Evolutionary conservation across 2,113 vertebrate genomes (phyloP), one percentile per base, ranked within the genome.

Genomic region (Podiceps cristatus): DNA sequence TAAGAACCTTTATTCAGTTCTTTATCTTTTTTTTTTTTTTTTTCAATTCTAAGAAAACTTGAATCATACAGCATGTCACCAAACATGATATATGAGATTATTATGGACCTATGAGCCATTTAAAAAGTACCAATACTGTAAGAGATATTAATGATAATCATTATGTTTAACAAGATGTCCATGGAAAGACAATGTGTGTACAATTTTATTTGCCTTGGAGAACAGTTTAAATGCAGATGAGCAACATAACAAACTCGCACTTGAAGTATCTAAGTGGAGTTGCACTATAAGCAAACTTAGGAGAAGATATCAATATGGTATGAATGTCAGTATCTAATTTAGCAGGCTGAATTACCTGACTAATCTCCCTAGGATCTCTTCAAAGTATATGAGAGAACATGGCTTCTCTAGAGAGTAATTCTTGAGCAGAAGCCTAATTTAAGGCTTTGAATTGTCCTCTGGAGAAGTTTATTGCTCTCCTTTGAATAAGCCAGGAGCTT

Each of bases 401-500:
- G 18, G 31, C 68, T 95, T 93, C 93, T 95, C 86, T n/a, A 86
- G 96, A 86, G 96, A 91, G 60, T 37, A 71, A 42, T 94, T 95
- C 73, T 87, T 80, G 24, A 86, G 42, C 37, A 58, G 55, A 71
- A 94, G 66, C 35, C 80, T 86, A 64, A 94, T 95, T 88, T 85
- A 91, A 91, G 76, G 64, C 56, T 85, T 86, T 27, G 44, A 75
- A 91, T 87, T 89, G 76, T 89, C 47, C 86, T 89, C 80, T 77
- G 16, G 68, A 96, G 89, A 82, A 95, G 60, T 62, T 93, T 94
- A 92, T 56, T 80, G 42, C 19, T 92, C 76, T 93, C 59, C 33
- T 86, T 89, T 86, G 76, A 89, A 74, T 86, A 93, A 95, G 28
- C 37, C 52, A 67, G 64, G 49, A 89, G 14, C 56, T 59, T 81